Evolutionary conservation across 2,113 vertebrate genomes (phyloP), one percentile per base, ranked within the genome.

Genomic region (Paralichthys olivaceus): DNA sequence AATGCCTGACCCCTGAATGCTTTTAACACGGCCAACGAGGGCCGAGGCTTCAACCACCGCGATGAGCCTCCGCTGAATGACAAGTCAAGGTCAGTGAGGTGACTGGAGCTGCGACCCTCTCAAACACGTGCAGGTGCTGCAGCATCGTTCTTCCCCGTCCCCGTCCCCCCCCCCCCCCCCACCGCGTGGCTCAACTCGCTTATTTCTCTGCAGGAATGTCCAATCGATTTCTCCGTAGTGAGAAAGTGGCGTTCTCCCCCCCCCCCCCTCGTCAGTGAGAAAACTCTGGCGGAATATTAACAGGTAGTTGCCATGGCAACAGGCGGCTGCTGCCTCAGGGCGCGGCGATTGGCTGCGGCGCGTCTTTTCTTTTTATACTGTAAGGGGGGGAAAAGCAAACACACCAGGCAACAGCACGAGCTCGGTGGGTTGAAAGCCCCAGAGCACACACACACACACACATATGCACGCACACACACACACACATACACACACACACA

Each of bases 301-400:
- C 92, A 91, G 87, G 87, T 86, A 89, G 93, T 93, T 84, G 69
- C 93, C 90, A 93, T 93, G 87, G 92, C 93, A 93, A 94, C 92
- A 92, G 80, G 87, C 70, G 66, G 75, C 87, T 85, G 87, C 85
- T 90, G 87, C 89, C 81, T 80, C 84, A 81, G 62, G 28, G 68
- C 37, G 17, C 14, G 14, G 76, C 5, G 84, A 93, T 93, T 92
- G 91, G 87, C 69, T 58, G 58, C 61, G 2, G 51, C 2, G 1
- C 45, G 65, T 64, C 1, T 75, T 49, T 69, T 63, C 32, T 49
- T 56, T 19, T 56, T 64, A 56, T 78, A 84, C 79, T 70, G 81
- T 87, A 91, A 77, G 8, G 11, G 1, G 45, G 19, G 17, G 64
- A 55, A 66, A 79, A 69, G 34, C 75, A 69, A 51, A 69, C 0